Conservation (phyloP, 2,113 vertebrate genomes). For the Siniperca chuatsi region DNA sequence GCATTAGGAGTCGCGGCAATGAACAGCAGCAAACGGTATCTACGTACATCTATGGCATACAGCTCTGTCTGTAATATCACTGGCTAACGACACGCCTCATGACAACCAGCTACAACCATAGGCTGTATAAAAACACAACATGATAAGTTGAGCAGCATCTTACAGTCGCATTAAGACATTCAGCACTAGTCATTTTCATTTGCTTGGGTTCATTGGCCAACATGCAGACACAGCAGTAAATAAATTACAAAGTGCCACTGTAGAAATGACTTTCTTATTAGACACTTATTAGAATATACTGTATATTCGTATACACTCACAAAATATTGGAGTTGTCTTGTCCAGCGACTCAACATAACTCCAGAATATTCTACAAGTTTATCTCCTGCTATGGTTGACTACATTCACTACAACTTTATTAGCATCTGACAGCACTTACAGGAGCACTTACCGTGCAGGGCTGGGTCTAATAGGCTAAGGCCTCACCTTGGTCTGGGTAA, state of each 20-base stretch:
- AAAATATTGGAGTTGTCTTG: not conserved
- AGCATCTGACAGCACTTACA: conserved; percentile 79
- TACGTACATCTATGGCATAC: too few species aligned
- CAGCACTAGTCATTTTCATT: too few species aligned
- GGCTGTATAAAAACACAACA: too few species aligned
- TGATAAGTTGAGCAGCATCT: too few species aligned
- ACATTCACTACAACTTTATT: conserved; percentile 57
- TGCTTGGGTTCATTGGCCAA: too few species aligned
- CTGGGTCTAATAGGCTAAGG: conserved; percentile 37
- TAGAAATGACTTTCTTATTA: not conserved
- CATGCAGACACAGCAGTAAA: not conserved
- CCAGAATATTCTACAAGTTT: conserved; percentile 6
- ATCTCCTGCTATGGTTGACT: conserved; percentile 35
- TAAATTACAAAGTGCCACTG: not conserved
- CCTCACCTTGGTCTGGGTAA: conserved; percentile 27
- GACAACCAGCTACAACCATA: too few species aligned
- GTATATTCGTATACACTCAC: not conserved
- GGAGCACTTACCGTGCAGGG: conserved; percentile 55
- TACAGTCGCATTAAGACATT: too few species aligned
- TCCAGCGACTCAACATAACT: not conserved
- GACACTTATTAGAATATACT: not conserved
- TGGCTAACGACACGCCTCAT: too few species aligned
- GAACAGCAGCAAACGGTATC: too few species aligned
- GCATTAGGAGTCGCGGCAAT: too few species aligned
- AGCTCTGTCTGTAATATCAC: too few species aligned